These are phyloP conservation scores for Talpa occidentalis DNA, from an alignment of 2,113 vertebrate genomes.

Conservation along the genomic window DNA sequence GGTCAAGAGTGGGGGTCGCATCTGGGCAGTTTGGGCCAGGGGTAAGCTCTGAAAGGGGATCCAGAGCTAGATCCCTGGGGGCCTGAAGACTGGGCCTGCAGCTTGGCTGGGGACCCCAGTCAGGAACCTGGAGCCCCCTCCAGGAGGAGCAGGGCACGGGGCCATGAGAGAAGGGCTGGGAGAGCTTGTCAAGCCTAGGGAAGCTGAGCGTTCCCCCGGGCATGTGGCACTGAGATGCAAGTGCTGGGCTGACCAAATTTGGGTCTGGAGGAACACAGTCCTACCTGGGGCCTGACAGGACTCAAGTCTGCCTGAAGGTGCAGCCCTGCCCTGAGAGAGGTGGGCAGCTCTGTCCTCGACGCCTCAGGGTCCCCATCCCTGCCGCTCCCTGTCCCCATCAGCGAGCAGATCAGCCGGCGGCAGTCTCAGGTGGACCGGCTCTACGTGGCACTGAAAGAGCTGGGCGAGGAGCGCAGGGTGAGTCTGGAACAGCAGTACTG, in stretches of 20 bases:
- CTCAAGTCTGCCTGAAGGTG: not conserved
- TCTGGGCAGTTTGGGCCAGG: not conserved
- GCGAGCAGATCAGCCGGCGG: conserved; percentile 95
- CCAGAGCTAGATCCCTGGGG: too few species aligned
- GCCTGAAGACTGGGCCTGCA: not conserved
- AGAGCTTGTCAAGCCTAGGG: not conserved
- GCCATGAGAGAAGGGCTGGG: too few species aligned
- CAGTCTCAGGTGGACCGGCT: conserved; percentile 98
- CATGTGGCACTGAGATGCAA: not conserved
- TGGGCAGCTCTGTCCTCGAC: not conserved
- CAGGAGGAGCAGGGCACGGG: not conserved
- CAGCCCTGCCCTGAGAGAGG: not conserved
- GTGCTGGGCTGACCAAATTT: too few species aligned
- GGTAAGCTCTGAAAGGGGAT: not conserved
- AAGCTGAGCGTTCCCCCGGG: not conserved
- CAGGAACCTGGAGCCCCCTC: not conserved
- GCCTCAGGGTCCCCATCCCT: not conserved
- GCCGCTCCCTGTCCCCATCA: conserved; percentile 75
- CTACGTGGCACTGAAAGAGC: conserved; percentile 97
- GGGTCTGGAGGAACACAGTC: not conserved
- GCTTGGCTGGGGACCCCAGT: not conserved
- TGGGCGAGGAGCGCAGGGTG: conserved; percentile 94
- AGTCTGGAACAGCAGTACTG: conserved; percentile 97
- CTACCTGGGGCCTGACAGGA: not conserved
- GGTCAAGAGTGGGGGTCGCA: not conserved